Conservation (phyloP, 1,140 invertebrate genomes). For the Whitmania pigra region DNA sequence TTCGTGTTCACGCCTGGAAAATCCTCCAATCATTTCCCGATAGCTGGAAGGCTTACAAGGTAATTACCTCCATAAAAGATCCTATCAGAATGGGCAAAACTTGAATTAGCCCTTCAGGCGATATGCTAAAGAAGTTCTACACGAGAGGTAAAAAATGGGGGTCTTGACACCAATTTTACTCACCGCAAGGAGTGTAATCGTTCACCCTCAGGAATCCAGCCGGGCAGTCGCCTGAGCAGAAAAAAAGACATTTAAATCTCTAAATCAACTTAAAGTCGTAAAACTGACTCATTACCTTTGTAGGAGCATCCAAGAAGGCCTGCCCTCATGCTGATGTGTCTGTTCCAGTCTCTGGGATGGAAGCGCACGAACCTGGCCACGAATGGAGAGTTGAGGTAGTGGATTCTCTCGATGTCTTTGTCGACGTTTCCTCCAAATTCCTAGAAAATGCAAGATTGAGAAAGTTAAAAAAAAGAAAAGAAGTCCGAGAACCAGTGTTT, state of each 20-base stretch:
- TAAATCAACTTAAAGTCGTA: neutral
- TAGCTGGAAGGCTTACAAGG: conserved; percentile 8
- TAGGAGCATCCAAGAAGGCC: conserved; percentile 44
- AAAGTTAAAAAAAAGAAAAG: too few species aligned
- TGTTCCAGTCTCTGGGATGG: conserved; percentile 41
- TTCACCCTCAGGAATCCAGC: conserved; percentile 43
- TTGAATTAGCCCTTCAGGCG: neutral
- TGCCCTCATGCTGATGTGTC: conserved; percentile 40
- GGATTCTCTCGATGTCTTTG: conserved; percentile 41
- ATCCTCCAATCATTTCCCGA: too few species aligned
- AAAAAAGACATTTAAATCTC: neutral
- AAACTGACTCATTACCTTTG: conserved; percentile 25
- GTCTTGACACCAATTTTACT: conserved; percentile 22
- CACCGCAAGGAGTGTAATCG: conserved; percentile 41
- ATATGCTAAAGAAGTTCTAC: neutral
- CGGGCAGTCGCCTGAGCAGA: conserved; percentile 32
- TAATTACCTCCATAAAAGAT: conserved; percentile 6
- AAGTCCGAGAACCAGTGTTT: too few species aligned
- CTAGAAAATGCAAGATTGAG: conserved; percentile 26
- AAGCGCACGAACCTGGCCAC: conserved; percentile 41
- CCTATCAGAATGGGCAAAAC: conserved; percentile 25
- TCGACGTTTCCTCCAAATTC: conserved; percentile 45
- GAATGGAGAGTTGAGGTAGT: conserved; percentile 44
- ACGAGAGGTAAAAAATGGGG: neutral
- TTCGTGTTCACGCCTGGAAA: too few species aligned